Evolutionary conservation across 2,888 invertebrate species (phyloP).

Genomic region (Gymnoscelis rufifasciata): DNA sequence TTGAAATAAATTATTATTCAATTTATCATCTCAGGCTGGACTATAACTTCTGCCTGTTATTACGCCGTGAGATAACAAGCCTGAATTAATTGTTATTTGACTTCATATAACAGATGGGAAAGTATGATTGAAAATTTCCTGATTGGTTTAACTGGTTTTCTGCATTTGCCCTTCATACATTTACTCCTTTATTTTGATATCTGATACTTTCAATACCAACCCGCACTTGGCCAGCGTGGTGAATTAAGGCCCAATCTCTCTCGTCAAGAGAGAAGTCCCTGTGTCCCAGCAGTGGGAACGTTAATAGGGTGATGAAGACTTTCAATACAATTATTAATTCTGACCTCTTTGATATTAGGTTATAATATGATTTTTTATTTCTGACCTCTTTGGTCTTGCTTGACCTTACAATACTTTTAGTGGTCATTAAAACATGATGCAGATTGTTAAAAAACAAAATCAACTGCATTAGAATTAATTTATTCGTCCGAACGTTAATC

Average conservation of each 20-base stretch:
- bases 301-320: no score
- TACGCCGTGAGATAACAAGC: slow-evolving; percentile 59
- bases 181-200: no score
- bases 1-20: slow-evolving; percentile 74
- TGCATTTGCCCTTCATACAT: neutral
- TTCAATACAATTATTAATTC: no score
- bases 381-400: no score
- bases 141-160: slow-evolving; percentile 6
- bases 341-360: no score
- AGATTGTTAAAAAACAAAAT: slow-evolving; percentile 38
- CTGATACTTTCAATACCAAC: no score
- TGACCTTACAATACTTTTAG: neutral
- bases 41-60: slow-evolving; percentile 73
- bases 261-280: no score
- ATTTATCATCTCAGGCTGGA: slow-evolving; percentile 64
- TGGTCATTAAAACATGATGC: slow-evolving; percentile 8
- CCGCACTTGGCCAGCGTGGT: no score
- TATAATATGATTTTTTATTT: no score
- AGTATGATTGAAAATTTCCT: slow-evolving; percentile 17
- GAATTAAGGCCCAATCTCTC: no score
- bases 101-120: slow-evolving; percentile 26
- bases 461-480: slow-evolving; percentile 75
- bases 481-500: slow-evolving; percentile 63
- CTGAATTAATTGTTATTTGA: slow-evolving; percentile 52
- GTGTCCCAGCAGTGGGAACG: no score